These are phyloP conservation scores for Oreochromis spilurus DNA, from an alignment of 2,113 vertebrate species.

Conservation along the genomic window DNA sequence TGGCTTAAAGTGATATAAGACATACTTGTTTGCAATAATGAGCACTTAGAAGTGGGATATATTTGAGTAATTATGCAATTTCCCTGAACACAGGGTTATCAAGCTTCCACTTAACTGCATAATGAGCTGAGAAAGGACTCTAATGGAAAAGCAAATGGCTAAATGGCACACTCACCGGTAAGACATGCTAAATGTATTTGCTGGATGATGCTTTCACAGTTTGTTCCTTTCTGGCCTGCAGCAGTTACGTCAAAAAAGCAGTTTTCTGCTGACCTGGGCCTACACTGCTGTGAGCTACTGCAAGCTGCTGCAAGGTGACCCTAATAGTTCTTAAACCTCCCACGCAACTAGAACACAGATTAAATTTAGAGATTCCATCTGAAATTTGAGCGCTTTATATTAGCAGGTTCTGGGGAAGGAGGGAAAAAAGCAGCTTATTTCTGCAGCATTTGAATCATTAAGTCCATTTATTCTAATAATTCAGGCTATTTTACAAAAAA, in stretches of 20 bases:
- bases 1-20: slow-evolving; percentile 31
- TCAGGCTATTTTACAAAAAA: slow-evolving; percentile 50
- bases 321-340: neutral
- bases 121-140: neutral
- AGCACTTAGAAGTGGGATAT: slow-evolving; percentile 24
- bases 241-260: neutral
- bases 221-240: neutral
- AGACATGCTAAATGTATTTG: neutral
- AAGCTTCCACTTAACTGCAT: slow-evolving; percentile 14
- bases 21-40: slow-evolving; percentile 23
- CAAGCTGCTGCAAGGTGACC: slow-evolving; percentile 22
- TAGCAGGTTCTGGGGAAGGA: neutral
- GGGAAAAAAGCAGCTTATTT: fast-evolving
- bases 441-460: neutral
- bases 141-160: neutral
- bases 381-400: neutral
- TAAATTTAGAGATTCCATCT: neutral
- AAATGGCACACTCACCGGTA: neutral
- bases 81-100: slow-evolving; percentile 4
- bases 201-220: neutral
- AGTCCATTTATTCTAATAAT: slow-evolving; percentile 49
- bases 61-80: slow-evolving; percentile 27
- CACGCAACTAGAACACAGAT: neutral
- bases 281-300: neutral
- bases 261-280: slow-evolving; percentile 8